These are phyloP conservation scores for Drosophila rellima DNA, from an alignment of 2,888 invertebrate species.

Conservation along the genomic window DNA sequence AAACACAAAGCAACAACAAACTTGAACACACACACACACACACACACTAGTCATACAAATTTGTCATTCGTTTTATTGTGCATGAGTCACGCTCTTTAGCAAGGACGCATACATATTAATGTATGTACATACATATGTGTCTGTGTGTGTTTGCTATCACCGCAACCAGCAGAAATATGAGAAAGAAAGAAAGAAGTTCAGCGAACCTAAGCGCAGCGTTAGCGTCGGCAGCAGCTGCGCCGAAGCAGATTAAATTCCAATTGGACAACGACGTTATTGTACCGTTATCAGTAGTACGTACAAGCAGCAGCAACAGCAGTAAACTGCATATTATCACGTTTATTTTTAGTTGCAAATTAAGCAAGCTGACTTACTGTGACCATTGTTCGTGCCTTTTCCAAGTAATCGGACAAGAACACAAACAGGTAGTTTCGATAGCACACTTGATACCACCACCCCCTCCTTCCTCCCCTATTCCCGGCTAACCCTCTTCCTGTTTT, in stretches of 20 bases:
- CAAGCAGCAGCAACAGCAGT: slow-evolving; percentile 24
- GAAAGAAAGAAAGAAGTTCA: slow-evolving; percentile 57
- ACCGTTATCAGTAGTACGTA: slow-evolving; percentile 30
- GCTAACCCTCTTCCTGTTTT: background rate
- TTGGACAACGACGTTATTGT: slow-evolving; percentile 48
- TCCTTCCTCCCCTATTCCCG: background rate
- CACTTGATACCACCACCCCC: background rate
- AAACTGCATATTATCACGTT: slow-evolving; percentile 79
- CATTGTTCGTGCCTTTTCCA: slow-evolving; percentile 34
- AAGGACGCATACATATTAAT: slow-evolving; percentile 42
- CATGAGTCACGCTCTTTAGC: slow-evolving; percentile 43
- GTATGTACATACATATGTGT: slow-evolving; percentile 3
- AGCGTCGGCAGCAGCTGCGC: slow-evolving; percentile 26
- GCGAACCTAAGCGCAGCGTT: slow-evolving; percentile 57
- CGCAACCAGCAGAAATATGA: slow-evolving; percentile 46
- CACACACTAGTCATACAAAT: slow-evolving; percentile 17
- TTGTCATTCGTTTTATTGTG: slow-evolving; percentile 40
- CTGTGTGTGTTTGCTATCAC: slow-evolving; percentile 25
- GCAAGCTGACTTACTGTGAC: slow-evolving; percentile 31
- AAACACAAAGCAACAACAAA: slow-evolving; percentile 7
- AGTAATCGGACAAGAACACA: slow-evolving; percentile 11
- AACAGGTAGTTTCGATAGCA: slow-evolving; percentile 25
- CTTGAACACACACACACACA: slow-evolving; percentile 1
- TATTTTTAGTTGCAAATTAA: slow-evolving; percentile 76
- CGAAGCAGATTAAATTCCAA: slow-evolving; percentile 63